Evolutionary conservation across 1,140 invertebrate genomes (phyloP), one percentile per base, ranked within the genome.

Genomic region (Halictus rubicundus): DNA sequence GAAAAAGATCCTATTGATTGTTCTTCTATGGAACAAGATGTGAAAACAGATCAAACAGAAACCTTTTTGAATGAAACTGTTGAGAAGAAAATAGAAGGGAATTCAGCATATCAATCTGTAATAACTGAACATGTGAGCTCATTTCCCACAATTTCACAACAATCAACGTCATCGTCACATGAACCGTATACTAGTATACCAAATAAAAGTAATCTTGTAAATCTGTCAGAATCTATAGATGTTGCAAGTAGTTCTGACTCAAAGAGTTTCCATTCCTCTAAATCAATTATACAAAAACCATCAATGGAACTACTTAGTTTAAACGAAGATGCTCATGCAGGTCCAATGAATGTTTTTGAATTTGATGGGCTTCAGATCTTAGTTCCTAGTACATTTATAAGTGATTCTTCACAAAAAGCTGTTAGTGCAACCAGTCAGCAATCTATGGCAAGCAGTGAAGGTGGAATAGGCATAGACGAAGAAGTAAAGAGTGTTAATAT

Each of bases 401-500:
- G 92, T 78, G 92, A 93, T 81, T 92, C 92, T 12, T 93, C 92
- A 14, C 92, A 93, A 72, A 93, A 93, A 83, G 92, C 92, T 21
- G 92, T 93, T 23, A 92, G 92, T 75, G 92, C 90, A 5, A 92
- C 92, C 12, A 93, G 92, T 71, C 92, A 93, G 73, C 92, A 93
- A 68, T 93, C 92, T 16, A 90, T 93, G 89, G 89, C 91, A 8
- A 93, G 92, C 63, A 92, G 92, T 54, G 93, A 95, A 72, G 91
- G 94, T 68, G 94, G 94, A 65, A 93, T 94, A 79, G 93, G 94
- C 63, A 92, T 94, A 25, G 94, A 95, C 71, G 94, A 95, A 69
- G 94, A 95, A 65, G 94, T 95, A 68, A 93, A 94, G 60, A 93
- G 95, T 27, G 90, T 96, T 52, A 96, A 97, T 87, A 97, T 97